phyloP scores from a whole-genome alignment of 2,113 vertebrate genomes.

The Rana temporaria region DNA sequence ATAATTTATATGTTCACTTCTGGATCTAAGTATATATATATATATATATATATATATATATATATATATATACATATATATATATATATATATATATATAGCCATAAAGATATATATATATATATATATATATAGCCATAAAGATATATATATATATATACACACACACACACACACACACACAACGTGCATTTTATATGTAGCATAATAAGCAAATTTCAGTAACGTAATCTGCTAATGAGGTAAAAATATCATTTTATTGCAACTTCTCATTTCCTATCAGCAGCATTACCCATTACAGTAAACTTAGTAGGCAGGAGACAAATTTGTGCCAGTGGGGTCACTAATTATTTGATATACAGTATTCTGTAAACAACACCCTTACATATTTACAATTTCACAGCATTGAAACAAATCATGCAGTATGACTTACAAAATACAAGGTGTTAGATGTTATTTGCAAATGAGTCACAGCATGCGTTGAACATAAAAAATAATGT shows the following conservation, averaged over 20 bases:
- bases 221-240: constrained; percentile 27
- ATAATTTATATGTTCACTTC: no score
- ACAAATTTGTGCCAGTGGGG: constrained; percentile 43
- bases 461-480: constrained; percentile 34
- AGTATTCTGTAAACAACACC: constrained; percentile 42
- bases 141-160: no score
- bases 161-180: no score
- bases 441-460: constrained; percentile 46
- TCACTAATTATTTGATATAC: constrained; percentile 54
- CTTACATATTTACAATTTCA: constrained; percentile 43
- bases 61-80: no score
- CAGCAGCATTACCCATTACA: constrained; percentile 50
- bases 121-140: no score
- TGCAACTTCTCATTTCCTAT: constrained; percentile 35
- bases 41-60: not conserved
- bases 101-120: no score
- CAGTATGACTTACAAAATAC: constrained; percentile 40
- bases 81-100: no score
- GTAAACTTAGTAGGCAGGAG: constrained; percentile 34
- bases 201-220: constrained; percentile 12
- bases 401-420: constrained; percentile 52
- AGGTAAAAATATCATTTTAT: constrained; percentile 11
- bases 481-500: constrained; percentile 15
- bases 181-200: not conserved
- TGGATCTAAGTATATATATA: no score